A percentile compares a stretch with the other conserved stretches of the same genome.
Conservation (phyloP, 2,113 vertebrate species). For the Prochilodus magdalenae region DNA sequence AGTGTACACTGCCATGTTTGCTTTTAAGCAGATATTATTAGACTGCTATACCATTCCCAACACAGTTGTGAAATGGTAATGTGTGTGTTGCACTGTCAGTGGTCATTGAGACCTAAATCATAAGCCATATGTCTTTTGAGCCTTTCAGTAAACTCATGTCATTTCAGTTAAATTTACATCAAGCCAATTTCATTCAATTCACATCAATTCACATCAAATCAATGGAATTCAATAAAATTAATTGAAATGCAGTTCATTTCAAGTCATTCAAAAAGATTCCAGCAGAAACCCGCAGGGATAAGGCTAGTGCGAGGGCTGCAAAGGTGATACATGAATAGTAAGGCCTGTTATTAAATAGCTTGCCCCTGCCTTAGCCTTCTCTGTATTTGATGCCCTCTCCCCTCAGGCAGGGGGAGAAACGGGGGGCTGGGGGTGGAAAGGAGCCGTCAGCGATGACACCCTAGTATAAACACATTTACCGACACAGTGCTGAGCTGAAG, state of each 20-base stretch:
- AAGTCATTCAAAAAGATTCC: no score
- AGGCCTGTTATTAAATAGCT: neutral
- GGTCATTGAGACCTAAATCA: no score
- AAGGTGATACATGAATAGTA: neutral
- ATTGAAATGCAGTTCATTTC: no score
- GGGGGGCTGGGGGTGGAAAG: slow-evolving; percentile 23
- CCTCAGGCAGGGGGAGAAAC: slow-evolving; percentile 11
- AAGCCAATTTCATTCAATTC: no score
- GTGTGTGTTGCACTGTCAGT: no score
- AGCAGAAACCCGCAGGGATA: no score
- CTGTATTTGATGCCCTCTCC: slow-evolving; percentile 28
- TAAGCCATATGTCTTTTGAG: no score
- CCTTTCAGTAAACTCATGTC: neutral
- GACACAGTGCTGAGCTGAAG: slow-evolving; percentile 86
- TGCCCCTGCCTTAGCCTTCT: slow-evolving; percentile 3
- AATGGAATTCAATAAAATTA: no score
- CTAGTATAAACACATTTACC: slow-evolving; percentile 94
- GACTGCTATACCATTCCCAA: neutral
- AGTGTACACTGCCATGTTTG: neutral
- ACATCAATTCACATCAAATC: no score
- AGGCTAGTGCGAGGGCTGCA: no score
- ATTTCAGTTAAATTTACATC: no score
- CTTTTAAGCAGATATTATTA: neutral
- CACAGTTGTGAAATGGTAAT: neutral
- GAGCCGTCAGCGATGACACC: slow-evolving; percentile 87